Base-by-base conservation (phyloP, 2,888 invertebrate genomes). In the Gonocerus acuteangulatus region DNA sequence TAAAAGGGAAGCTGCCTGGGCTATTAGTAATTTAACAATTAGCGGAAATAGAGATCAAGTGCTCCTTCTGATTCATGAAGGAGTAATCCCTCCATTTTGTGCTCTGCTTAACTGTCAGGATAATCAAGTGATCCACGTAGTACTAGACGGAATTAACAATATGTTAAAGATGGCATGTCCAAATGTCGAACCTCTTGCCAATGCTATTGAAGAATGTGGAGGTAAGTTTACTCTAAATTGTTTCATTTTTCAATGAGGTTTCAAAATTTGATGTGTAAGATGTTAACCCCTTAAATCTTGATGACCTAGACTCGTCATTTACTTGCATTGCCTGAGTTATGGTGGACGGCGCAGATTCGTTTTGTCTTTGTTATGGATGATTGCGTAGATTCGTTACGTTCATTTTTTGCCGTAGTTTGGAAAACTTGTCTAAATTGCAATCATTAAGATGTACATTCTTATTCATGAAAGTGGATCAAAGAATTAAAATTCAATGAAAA, bases 1-100 rank as follows among this genome's bases (percentile, higher is more conserved):
- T n/a, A 95, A 97, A 77, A 97, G 97, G 75, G 99, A 99, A 77
- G 99, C 99, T 0, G 97, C 97, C 0, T 99, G 99, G 99, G 97
- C 97, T 7, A 94, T 99, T 64, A 95, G 94, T 74, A 99, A 99
- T 80, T 82, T 99, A 69, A 97, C 97, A 70, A 95, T 99, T 72
- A 95, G 95, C 70, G 99, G 99, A 36, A 89, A 88, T 70, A 86
- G 87, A 72, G 90, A 94, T 64, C 99, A 99, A 76, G 89, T 92
- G 15, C 85, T 87, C 18, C 84, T 86, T 68, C 82, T 97, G 71
- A 91, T 97, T 69, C 81, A 84, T 69, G 86, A 89, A 71, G 93
- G 94, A 18, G 96, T 96, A 27, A 91, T 99, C 69, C 87, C 88
- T 27, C 97, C 97, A 3, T 93, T 99, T 81, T 99, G 99, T 77